phyloP scores from a whole-genome alignment of 2,113 vertebrate species.

The Bujurquina vittata region DNA sequence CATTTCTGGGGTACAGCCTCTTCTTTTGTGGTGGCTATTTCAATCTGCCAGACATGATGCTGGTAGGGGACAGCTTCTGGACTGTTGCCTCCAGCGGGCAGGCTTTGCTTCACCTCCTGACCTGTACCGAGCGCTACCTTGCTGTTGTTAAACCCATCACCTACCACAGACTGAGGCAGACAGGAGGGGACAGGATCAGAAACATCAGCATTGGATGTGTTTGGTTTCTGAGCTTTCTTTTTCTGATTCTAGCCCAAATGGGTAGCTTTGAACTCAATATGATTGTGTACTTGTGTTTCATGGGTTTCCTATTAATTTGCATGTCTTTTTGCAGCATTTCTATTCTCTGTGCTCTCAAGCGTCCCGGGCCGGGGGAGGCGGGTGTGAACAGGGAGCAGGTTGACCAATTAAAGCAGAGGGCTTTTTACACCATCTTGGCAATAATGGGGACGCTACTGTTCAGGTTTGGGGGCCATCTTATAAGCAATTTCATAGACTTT shows the following conservation, averaged over 20 bases:
- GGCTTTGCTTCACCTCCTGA: neutral
- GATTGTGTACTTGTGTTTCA: neutral
- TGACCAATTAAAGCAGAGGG: slow-evolving; percentile 4
- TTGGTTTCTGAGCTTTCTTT: slow-evolving; percentile 5
- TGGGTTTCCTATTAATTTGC: neutral
- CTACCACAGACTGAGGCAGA: slow-evolving; percentile 11
- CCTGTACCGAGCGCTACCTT: slow-evolving; percentile 43
- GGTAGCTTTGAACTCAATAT: neutral
- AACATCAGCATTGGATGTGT: neutral
- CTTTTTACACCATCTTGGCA: neutral
- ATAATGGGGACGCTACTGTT: neutral
- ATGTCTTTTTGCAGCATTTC: slow-evolving; percentile 9
- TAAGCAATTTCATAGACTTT: no score
- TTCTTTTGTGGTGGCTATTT: neutral
- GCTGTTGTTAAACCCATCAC: slow-evolving; percentile 20
- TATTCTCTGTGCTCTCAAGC: neutral
- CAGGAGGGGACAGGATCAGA: neutral
- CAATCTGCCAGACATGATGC: no score
- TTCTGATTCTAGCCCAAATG: neutral
- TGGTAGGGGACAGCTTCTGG: neutral
- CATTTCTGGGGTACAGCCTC: neutral
- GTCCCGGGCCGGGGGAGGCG: neutral
- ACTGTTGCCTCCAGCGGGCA: accelerated
- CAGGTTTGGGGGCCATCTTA: neutral
- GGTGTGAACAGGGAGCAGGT: neutral